Percentiles rank a stretch among this genome's conserved stretches.
phyloP scores from a whole-genome alignment of 2,888 invertebrate genomes.

The Microplitis manilae region DNA sequence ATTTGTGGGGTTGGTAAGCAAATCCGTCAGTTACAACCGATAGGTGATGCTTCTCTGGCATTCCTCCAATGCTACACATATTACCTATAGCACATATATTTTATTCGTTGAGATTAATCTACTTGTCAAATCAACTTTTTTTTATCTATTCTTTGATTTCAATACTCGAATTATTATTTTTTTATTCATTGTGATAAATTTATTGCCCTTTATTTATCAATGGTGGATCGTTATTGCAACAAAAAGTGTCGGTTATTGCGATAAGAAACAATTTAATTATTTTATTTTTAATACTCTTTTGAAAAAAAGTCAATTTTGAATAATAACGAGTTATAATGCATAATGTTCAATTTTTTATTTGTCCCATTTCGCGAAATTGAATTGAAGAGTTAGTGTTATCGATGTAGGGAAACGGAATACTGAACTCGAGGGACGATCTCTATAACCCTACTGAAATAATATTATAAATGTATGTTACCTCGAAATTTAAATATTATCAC shows the following conservation, averaged over 20 bases:
- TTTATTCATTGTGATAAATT: neutral
- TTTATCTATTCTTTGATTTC: neutral
- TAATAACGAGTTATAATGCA: too few species aligned
- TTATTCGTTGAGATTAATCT: conserved; percentile 10
- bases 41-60: conserved; percentile 30
- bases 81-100: neutral
- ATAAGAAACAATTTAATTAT: too few species aligned
- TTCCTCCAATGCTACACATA: conserved; percentile 12
- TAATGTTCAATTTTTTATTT: too few species aligned
- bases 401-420: neutral
- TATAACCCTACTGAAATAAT: neutral
- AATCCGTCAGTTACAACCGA: conserved; percentile 24
- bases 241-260: too few species aligned
- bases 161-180: neutral
- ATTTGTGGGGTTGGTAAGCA: conserved; percentile 37
- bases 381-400: neutral
- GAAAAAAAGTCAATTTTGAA: too few species aligned
- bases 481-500: neutral
- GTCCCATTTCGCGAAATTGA: neutral
- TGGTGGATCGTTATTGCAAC: neutral
- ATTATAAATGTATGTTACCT: neutral
- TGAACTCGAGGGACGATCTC: neutral
- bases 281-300: too few species aligned
- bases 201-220: neutral
- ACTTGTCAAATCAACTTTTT: neutral